Evolutionary conservation across 1,140 invertebrate genomes (phyloP).

Genomic region (Pteromalus puparum): DNA sequence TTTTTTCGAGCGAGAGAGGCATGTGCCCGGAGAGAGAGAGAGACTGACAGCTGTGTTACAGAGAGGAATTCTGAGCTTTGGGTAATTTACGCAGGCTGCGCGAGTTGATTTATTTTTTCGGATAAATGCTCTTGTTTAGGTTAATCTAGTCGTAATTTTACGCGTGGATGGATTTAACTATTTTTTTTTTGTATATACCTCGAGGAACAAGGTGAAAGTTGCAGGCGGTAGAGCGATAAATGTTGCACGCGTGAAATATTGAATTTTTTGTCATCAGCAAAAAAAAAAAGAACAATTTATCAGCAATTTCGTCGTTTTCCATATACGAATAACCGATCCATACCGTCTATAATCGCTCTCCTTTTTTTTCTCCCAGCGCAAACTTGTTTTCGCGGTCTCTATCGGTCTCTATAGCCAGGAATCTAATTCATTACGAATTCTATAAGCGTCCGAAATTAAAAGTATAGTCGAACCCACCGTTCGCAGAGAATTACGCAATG

Average conservation of each 20-base stretch:
- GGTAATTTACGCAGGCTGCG: background rate
- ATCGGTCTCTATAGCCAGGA: no score
- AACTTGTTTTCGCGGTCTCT: no score
- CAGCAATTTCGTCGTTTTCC: no score
- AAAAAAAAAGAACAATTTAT: no score
- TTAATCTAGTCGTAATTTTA: constrained; percentile 29
- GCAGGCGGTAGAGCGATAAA: background rate
- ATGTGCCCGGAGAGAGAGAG: background rate
- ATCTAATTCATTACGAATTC: no score
- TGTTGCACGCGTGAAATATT: background rate
- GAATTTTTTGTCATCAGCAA: background rate
- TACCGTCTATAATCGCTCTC: no score
- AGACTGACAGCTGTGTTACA: constrained; percentile 13
- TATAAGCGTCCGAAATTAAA: no score
- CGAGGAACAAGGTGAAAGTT: constrained; percentile 4
- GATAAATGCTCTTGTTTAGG: constrained; percentile 14
- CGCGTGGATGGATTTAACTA: background rate
- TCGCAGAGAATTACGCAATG: no score
- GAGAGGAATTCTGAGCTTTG: background rate
- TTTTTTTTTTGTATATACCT: background rate
- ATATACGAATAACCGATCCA: no score
- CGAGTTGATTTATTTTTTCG: background rate
- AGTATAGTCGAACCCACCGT: no score
- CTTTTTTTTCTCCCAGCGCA: no score
- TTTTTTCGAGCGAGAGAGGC: background rate